Evolutionary conservation across 2,888 invertebrate genomes (phyloP).

Genomic region (Leptopterna dolabrata): DNA sequence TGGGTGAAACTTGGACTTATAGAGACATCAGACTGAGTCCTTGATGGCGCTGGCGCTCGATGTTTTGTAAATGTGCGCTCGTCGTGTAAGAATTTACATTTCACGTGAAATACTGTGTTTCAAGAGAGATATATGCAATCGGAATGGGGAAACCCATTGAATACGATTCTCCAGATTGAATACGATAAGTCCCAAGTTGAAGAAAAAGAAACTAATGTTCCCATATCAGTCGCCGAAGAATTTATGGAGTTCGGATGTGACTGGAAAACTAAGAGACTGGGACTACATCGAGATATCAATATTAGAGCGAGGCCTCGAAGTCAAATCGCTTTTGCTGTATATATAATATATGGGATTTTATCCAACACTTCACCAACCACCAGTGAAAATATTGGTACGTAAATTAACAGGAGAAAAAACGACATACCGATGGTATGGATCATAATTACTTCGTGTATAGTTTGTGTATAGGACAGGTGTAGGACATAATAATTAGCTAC

Average conservation of each 20-base stretch:
- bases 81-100: slow-evolving; percentile 40
- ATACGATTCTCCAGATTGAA: slow-evolving; percentile 42
- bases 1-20: slow-evolving; percentile 24
- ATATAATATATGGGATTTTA: too few relatives aligned
- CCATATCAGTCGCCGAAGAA: not conserved
- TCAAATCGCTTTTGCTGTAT: not conserved
- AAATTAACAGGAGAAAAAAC: too few relatives aligned
- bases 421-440: too few relatives aligned
- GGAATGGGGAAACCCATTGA: slow-evolving; percentile 29
- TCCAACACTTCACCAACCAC: too few relatives aligned
- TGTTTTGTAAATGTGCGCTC: slow-evolving; percentile 30
- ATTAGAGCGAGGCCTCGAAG: not conserved
- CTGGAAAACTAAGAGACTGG: not conserved
- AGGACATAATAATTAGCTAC: too few relatives aligned
- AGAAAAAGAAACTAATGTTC: slow-evolving; percentile 12
- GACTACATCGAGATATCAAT: not conserved
- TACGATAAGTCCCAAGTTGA: slow-evolving; percentile 22
- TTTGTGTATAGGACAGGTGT: too few relatives aligned
- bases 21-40: slow-evolving; percentile 34
- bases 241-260: not conserved
- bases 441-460: too few relatives aligned
- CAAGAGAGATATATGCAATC: slow-evolving; percentile 23
- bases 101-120: slow-evolving; percentile 27
- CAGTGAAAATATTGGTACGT: too few relatives aligned
- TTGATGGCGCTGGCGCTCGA: slow-evolving; percentile 21